A percentile compares a stretch with the other conserved stretches of the same genome.
phyloP scores from a whole-genome alignment of 2,113 vertebrate species.

The Erythrocebus patas region DNA sequence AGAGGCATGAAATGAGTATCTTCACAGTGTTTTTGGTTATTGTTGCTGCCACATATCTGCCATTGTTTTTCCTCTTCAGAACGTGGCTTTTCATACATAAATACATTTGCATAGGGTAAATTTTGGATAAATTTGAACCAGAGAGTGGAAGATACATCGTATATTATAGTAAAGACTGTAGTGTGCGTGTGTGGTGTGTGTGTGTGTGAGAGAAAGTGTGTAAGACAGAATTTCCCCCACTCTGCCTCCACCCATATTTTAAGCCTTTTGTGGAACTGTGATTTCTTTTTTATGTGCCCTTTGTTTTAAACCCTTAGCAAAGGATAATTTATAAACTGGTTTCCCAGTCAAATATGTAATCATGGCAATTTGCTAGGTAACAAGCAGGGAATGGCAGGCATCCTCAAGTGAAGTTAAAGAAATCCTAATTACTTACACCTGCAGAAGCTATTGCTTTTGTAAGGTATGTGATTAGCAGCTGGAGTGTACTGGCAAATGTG shows the following conservation, averaged over 20 bases:
- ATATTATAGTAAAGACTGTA: neutral
- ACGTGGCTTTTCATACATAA: neutral
- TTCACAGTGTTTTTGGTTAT: neutral
- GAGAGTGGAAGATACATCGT: neutral
- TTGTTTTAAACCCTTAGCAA: slow-evolving; percentile 39
- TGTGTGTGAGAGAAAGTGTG: neutral
- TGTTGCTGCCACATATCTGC: neutral
- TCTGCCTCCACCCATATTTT: neutral
- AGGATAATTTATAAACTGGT: slow-evolving; percentile 32
- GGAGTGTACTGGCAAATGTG: neutral
- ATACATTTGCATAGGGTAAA: neutral
- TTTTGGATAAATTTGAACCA: neutral
- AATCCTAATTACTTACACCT: slow-evolving; percentile 37
- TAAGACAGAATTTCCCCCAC: neutral
- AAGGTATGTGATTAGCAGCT: slow-evolving; percentile 4
- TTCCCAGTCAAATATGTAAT: slow-evolving; percentile 35
- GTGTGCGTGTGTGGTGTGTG: neutral
- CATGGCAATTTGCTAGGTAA: slow-evolving; percentile 47
- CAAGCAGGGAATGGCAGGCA: neutral
- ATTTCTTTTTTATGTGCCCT: slow-evolving; percentile 3
- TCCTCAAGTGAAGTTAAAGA: neutral
- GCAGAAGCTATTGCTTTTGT: neutral
- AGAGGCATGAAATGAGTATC: neutral
- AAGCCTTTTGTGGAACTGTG: neutral
- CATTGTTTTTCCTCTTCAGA: neutral